Base-by-base conservation (phyloP, 2,113 vertebrate species). In the Ophthalmolycus amberensis region DNA sequence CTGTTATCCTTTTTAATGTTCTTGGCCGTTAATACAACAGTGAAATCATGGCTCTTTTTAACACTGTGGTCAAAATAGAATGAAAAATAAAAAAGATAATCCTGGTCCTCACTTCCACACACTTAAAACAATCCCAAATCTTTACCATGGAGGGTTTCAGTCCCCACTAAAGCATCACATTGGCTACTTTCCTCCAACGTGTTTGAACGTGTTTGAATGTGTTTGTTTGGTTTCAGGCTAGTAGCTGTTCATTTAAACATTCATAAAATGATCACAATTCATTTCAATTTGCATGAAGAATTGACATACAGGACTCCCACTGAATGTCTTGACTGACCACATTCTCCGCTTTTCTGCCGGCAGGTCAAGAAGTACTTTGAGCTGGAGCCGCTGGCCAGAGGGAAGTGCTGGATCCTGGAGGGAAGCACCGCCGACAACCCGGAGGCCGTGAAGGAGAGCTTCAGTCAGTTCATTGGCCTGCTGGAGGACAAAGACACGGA, bases 361-460 rank as follows among this genome's bases (percentile, higher is more conserved):
- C 90, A 99, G 98, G 96, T 99, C 71, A 98, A 97, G 94, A 99
- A 99, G 85, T 99, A 99, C 90, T 98, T 99, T 89, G 98, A 99
- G 95, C 96, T 99, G 94, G 98, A 99, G 93, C 98, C 97, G 4
- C 95, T 99, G 91, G 97, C 97, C 65, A 93, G 96, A 77, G 98
- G 97, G 74, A 99, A 99, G 87, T 96, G 97, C 85, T 99, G 98
- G 98, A 97, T 99, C 90, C 96, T 99, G 86, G 97, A 98, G 66
- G 96, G 97, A 59, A 97, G 97, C 90, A 95, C 96, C 22, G 91
- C 96, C 82, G 97, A 97, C 89, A 95, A 98, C 92, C 94, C 95
- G 95, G 97, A 97, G 20, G 94, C 95, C 2, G 95, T 98, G 95
- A 98, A 96, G 94, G 96, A 98, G 92, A 97, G 96, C 94, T 99